These are phyloP conservation scores for Isurus oxyrinchus DNA, from an alignment of 2,113 vertebrate genomes.

Conservation along the genomic window DNA sequence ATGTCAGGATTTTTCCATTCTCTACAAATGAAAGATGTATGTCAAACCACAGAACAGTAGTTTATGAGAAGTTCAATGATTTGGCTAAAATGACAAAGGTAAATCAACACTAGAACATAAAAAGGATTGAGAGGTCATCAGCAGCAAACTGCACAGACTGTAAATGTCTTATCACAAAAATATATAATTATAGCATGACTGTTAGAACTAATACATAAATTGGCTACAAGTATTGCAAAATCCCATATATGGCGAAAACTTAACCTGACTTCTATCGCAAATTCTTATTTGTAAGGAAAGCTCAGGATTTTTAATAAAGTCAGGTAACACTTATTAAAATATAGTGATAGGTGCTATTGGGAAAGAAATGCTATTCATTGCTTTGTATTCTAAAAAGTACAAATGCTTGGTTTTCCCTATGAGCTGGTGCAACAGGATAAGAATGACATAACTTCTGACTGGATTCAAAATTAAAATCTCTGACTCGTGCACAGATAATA, in stretches of 20 bases:
- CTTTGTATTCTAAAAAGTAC: not conserved
- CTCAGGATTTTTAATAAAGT: not conserved
- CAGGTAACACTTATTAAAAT: not conserved
- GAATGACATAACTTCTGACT: not conserved
- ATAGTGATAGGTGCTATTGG: not conserved
- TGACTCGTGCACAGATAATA: not conserved
- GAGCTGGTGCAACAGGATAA: not conserved
- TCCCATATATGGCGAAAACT: not conserved
- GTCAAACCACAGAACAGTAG: not conserved
- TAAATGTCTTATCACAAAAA: not conserved
- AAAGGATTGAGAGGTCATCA: not conserved
- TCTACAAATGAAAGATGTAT: not conserved
- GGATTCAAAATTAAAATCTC: not conserved
- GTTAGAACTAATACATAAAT: not conserved
- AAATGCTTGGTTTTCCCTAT: not conserved
- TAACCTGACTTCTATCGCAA: not conserved
- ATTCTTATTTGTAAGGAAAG: not conserved
- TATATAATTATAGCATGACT: not conserved
- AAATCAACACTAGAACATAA: not conserved
- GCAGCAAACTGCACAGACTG: not conserved
- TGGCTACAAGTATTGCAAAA: not conserved
- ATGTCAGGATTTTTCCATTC: not conserved
- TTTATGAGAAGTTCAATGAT: not conserved
- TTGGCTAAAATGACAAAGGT: not conserved
- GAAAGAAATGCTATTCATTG: not conserved